These are phyloP conservation scores for Malacoctenus gilli DNA, from an alignment of 2,797 vertebrate species.

Conservation along the genomic window DNA sequence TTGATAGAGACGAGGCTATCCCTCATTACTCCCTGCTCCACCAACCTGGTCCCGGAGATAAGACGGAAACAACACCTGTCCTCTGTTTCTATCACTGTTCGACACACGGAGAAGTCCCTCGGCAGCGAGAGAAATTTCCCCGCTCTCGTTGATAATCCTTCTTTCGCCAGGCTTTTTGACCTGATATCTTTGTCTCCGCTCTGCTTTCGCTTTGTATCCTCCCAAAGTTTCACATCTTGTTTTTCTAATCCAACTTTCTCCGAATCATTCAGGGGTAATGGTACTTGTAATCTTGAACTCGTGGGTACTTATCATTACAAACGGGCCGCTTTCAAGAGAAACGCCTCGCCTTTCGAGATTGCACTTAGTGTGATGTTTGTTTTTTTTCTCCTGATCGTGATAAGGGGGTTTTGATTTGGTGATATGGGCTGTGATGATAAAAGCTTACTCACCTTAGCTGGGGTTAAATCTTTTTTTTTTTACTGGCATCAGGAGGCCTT, in stretches of 20 bases:
- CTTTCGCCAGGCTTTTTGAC: constrained; percentile 12
- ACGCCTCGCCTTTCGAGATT: constrained; percentile 29
- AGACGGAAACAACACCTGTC: constrained; percentile 71
- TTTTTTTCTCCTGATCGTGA: constrained; percentile 36
- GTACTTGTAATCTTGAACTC: constrained; percentile 8
- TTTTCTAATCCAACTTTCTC: neutral
- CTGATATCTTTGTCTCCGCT: constrained; percentile 12
- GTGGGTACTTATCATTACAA: constrained; percentile 5
- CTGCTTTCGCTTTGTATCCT: constrained; percentile 15
- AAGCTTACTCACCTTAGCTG: too few species aligned
- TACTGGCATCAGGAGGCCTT: constrained; percentile 12
- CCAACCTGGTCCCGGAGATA: constrained; percentile 73
- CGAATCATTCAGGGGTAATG: constrained; percentile 8
- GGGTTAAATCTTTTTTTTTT: constrained; percentile 28
- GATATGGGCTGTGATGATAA: too few species aligned
- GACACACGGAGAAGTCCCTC: constrained; percentile 31
- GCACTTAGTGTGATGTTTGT: constrained; percentile 17
- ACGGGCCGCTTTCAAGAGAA: constrained; percentile 19
- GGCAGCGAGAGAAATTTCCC: constrained; percentile 39
- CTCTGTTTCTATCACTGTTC: constrained; percentile 63
- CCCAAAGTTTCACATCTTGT: constrained; percentile 7
- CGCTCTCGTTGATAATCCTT: constrained; percentile 37
- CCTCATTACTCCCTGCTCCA: constrained; percentile 67
- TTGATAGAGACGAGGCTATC: constrained; percentile 71
- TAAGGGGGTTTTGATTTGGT: constrained; percentile 31